Conservation (phyloP, 1,140 invertebrate species). For the Trichomalopsis sarcophagae region DNA sequence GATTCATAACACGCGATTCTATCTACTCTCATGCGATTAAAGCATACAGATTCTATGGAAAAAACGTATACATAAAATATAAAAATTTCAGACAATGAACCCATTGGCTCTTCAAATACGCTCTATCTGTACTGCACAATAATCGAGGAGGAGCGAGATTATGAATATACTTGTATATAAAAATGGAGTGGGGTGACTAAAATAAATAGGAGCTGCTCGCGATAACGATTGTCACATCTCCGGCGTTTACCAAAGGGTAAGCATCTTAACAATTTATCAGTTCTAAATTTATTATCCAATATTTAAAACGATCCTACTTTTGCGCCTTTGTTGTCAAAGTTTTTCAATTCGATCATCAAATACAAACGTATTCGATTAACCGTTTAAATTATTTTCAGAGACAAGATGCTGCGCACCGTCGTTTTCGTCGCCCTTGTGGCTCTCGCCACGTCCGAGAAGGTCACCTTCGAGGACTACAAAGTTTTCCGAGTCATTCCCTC, state of each 20-base stretch:
- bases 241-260: conserved; percentile 17
- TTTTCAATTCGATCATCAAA: too few relatives aligned
- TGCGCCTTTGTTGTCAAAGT: too few relatives aligned
- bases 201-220: not conserved
- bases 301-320: too few relatives aligned
- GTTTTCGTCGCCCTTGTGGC: conserved; percentile 26
- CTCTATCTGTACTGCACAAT: not conserved
- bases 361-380: not conserved
- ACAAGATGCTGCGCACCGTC: not conserved
- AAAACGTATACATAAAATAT: not conserved
- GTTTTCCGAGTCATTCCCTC: conserved; percentile 73
- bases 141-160: not conserved
- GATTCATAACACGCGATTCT: too few relatives aligned
- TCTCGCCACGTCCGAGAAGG: conserved; percentile 55
- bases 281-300: too few relatives aligned
- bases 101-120: not conserved
- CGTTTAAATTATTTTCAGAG: conserved; percentile 4
- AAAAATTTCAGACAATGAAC: not conserved
- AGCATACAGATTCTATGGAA: too few relatives aligned
- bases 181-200: not conserved
- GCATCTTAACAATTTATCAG: not conserved
- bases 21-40: too few relatives aligned
- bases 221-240: not conserved
- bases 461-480: conserved; percentile 72
- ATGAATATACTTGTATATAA: not conserved